Base-by-base conservation (phyloP, 2,888 invertebrate genomes). In the Amiota mariae region DNA sequence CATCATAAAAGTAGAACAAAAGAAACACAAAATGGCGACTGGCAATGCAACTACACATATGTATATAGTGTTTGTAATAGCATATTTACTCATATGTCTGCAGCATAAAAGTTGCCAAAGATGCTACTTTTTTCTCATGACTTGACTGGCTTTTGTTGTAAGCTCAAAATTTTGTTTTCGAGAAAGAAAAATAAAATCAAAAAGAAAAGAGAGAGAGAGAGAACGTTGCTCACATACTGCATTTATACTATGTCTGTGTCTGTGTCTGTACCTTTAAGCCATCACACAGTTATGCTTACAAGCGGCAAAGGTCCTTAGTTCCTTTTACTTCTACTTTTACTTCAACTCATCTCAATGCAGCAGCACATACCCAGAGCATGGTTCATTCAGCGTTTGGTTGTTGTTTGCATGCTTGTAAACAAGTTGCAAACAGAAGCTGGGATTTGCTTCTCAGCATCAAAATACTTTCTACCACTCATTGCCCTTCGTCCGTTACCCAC, bases 351-450 rank as follows among this genome's bases (percentile, higher is more conserved):
- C 6, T 36, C 36, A 6, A 36, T 36, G 36, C 36, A 36, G 36
- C 36, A 36, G 36, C 36, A 6, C 36, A 6, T 36, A 36, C 36
- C 36, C 36, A 36, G 36, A 36, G 36, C 36, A 36, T 36, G 36
- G 4, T 36, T 36, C 36, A 36, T 36, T 6, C 36, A 36, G 48
- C 49, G 48, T 24, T 57, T 59, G 59, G 36, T 36, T 59, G 36
- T 36, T 59, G 64, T 72, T 72, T 72, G 72, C 72, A 72, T 46
- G 54, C 51, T 64, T 72, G 72, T 72, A 72, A 72, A 72, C 72
- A 72, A 64, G 72, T 51, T 72, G 11, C 72, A 54, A 70, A 68
- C 67, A 68, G 51, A 68, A 51, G 67, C 67, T n/a, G 67, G 67
- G 67, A 68, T 68, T 68, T 68, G 24, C 24, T 15, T 20, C 18